Evolutionary conservation across 2,888 invertebrate genomes (phyloP).

Genomic region (Drosophila peninsularis): DNA sequence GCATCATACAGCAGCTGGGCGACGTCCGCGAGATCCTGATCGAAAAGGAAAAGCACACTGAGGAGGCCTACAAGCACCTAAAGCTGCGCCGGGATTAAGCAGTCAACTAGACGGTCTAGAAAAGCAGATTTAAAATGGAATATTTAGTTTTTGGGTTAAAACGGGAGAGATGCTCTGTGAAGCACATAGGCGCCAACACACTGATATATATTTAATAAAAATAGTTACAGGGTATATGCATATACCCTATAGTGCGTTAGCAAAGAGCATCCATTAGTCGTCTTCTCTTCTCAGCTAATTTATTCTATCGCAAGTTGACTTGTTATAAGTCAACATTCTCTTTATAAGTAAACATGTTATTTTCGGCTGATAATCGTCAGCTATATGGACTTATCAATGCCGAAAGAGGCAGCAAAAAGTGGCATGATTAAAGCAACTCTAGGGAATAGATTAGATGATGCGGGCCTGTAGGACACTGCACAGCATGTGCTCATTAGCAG

Average conservation of each 20-base stretch:
- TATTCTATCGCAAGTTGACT: constrained; percentile 13
- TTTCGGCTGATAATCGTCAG: constrained; percentile 44
- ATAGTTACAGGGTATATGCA: no score
- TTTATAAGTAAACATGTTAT: constrained; percentile 24
- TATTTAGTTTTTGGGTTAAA: neutral
- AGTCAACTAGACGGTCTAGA: neutral
- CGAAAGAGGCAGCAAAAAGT: constrained; percentile 10
- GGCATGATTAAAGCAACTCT: constrained; percentile 23
- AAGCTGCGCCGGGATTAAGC: neutral
- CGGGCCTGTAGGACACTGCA: neutral
- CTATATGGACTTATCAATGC: constrained; percentile 5
- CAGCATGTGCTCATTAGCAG: accelerated
- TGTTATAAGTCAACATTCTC: constrained; percentile 13
- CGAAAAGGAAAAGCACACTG: neutral
- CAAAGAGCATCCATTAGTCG: neutral
- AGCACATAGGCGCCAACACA: no score
- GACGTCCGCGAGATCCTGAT: neutral
- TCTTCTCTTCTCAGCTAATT: neutral
- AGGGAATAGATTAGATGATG: constrained; percentile 8
- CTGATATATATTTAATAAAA: no score
- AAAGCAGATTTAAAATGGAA: neutral
- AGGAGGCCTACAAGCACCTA: neutral
- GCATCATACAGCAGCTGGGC: constrained; percentile 5
- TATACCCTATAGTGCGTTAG: neutral
- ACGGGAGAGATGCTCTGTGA: no score